A percentile compares a stretch with the other conserved stretches of the same genome.
phyloP scores from a whole-genome alignment of 2,888 invertebrate genomes.

The Machimus rusticus region DNA sequence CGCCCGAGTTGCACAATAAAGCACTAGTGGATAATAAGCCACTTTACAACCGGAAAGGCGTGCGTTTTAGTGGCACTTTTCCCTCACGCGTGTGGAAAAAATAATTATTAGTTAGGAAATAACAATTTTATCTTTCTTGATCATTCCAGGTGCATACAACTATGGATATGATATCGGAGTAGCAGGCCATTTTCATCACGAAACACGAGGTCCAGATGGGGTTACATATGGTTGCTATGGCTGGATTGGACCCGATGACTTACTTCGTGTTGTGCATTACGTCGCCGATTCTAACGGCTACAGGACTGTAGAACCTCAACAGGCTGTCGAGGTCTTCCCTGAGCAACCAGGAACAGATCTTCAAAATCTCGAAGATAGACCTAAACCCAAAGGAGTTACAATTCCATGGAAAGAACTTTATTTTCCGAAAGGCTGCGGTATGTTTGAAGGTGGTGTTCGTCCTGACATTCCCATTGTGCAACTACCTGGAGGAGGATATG shows the following conservation, averaged over 20 bases:
- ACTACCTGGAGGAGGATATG: conserved; percentile 60
- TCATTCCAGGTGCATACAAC: conserved; percentile 71
- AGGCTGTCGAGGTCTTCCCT: conserved; percentile 70
- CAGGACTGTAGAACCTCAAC: conserved; percentile 74
- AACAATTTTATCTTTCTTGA: background rate
- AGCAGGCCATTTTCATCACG: conserved; percentile 80
- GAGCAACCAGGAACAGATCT: conserved; percentile 44
- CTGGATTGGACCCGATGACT: conserved; percentile 73
- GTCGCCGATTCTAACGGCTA: conserved; percentile 82
- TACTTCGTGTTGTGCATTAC: conserved; percentile 75
- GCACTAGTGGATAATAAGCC: no score
- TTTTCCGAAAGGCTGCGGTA: conserved; percentile 78
- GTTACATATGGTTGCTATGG: conserved; percentile 84
- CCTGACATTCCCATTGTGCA: conserved; percentile 54
- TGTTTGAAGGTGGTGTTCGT: conserved; percentile 60
- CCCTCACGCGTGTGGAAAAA: no score
- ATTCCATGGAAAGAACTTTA: conserved; percentile 74
- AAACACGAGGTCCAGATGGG: conserved; percentile 77
- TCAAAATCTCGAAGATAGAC: conserved; percentile 52
- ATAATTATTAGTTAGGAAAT: background rate
- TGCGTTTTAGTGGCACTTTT: no score
- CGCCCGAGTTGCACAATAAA: no score
- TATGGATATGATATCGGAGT: conserved; percentile 81
- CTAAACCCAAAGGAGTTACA: conserved; percentile 64
- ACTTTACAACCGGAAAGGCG: no score